phyloP scores from a whole-genome alignment of 2,888 invertebrate species.

The Drosophila atripex region DNA sequence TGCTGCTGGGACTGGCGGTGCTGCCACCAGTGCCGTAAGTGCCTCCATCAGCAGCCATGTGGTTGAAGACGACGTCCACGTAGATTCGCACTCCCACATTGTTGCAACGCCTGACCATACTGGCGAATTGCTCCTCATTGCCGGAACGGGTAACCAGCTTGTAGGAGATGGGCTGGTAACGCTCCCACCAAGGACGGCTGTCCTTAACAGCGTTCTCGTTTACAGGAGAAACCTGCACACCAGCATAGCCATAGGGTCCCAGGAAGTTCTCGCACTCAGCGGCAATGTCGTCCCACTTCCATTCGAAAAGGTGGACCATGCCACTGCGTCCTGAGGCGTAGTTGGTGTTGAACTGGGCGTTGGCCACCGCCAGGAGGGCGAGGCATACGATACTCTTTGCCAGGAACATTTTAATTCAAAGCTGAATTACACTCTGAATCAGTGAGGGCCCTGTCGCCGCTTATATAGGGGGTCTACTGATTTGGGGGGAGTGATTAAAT shows the following conservation, averaged over 20 bases:
- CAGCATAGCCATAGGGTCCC: neutral
- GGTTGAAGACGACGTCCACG: conserved; percentile 2
- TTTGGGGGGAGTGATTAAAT: neutral
- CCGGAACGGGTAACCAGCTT: conserved; percentile 2
- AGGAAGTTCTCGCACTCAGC: conserved; percentile 4
- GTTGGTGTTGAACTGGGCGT: conserved; percentile 3
- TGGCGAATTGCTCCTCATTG: conserved; percentile 1
- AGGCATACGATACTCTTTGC: neutral
- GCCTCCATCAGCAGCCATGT: conserved; percentile 3
- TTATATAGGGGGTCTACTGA: conserved; percentile 2
- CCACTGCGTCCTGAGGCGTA: conserved; percentile 5
- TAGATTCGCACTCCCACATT: neutral
- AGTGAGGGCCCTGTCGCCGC: neutral
- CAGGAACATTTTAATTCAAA: neutral
- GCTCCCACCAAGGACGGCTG: conserved; percentile 3
- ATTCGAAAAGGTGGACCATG: conserved; percentile 3
- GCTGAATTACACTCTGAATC: neutral
- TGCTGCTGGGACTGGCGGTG: conserved; percentile 3
- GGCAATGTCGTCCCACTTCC: conserved; percentile 4
- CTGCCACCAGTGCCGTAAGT: neutral
- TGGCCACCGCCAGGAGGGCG: conserved; percentile 2
- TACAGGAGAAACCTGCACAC: neutral
- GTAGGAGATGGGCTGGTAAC: conserved; percentile 3
- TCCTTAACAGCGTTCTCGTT: conserved; percentile 1
- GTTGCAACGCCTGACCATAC: conserved; percentile 3